Evolutionary conservation across 2,113 vertebrate genomes (phyloP).

Genomic region (Pimephales promelas): DNA sequence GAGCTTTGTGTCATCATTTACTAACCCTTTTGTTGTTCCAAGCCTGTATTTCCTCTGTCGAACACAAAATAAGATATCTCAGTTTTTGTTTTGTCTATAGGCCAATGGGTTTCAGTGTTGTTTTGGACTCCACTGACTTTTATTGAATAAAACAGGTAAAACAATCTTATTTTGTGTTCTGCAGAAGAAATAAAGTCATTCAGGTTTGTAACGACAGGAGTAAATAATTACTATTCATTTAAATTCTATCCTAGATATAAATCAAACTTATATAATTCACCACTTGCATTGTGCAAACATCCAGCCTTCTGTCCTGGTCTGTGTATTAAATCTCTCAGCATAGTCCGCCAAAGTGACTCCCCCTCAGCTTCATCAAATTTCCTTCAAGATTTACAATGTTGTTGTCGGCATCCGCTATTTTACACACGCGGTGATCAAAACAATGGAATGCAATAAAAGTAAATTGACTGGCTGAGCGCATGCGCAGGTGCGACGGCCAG

Average conservation of each 20-base stretch:
- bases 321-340: not conserved
- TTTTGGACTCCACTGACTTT: too few relatives aligned
- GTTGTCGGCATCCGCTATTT: slow-evolving; percentile 43
- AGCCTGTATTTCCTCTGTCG: not conserved
- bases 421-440: slow-evolving; percentile 52
- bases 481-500: slow-evolving; percentile 33
- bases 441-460: slow-evolving; percentile 55
- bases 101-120: too few relatives aligned
- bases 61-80: not conserved
- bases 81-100: not conserved
- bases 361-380: slow-evolving; percentile 21
- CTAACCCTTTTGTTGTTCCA: not conserved
- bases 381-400: slow-evolving; percentile 31
- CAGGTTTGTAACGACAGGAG: not conserved
- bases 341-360: not conserved
- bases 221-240: not conserved
- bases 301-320: not conserved
- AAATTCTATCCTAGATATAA: not conserved
- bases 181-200: not conserved
- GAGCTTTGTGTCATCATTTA: not conserved
- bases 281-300: slow-evolving; percentile 9
- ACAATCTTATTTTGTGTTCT: too few relatives aligned
- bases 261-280: not conserved
- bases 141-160: too few relatives aligned
- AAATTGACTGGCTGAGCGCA: slow-evolving; percentile 40